A percentile compares a stretch with the other conserved stretches of the same genome.
phyloP scores from a whole-genome alignment of 2,113 vertebrate genomes.

The Rhagologus leucostigma region DNA sequence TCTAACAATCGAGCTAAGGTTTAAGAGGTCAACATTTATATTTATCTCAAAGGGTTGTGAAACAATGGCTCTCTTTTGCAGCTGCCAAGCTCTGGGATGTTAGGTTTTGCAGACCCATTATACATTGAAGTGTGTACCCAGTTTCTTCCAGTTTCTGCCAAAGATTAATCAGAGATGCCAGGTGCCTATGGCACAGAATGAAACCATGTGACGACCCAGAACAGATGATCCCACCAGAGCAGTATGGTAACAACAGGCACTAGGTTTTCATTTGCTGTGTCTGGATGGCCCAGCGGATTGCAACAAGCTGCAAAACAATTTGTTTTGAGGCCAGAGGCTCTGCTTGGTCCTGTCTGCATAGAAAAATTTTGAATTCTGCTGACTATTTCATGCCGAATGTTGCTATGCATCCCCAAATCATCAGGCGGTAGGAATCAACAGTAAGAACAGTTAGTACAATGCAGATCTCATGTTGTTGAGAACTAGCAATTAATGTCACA shows the following conservation, averaged over 20 bases:
- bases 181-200: background rate
- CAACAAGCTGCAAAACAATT: background rate
- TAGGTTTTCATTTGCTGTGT: background rate
- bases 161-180: background rate
- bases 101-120: background rate
- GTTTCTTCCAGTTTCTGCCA: background rate
- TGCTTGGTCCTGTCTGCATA: background rate
- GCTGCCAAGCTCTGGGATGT: constrained; percentile 23
- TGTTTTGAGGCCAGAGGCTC: background rate
- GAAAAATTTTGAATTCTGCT: background rate
- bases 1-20: background rate
- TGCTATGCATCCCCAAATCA: background rate
- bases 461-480: background rate
- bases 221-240: background rate
- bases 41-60: background rate
- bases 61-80: constrained; percentile 4
- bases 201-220: background rate
- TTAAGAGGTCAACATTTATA: background rate
- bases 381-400: background rate
- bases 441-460: background rate
- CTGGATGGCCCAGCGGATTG: background rate
- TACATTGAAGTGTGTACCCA: background rate
- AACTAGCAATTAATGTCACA: background rate
- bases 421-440: background rate
- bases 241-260: background rate